Conservation (phyloP, 2,888 invertebrate genomes). For the Stenolophus ochropezus region DNA sequence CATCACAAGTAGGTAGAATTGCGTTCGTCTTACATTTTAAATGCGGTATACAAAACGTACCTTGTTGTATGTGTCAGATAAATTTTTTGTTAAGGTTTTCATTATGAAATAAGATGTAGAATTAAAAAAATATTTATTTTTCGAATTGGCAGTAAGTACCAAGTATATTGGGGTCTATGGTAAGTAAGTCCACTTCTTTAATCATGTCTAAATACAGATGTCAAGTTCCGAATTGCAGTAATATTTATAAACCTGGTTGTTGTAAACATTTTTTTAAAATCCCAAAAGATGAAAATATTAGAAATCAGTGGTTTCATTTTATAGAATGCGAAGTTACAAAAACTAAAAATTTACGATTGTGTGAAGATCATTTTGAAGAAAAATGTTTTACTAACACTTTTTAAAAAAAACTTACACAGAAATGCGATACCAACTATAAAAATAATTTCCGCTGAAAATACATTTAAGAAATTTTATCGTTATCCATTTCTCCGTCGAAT, state of each 20-base stretch:
- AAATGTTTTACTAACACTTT: background rate
- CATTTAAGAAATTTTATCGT: too few relatives aligned
- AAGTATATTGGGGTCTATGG: too few relatives aligned
- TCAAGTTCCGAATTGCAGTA: background rate
- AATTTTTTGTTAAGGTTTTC: too few relatives aligned
- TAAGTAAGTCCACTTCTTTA: background rate
- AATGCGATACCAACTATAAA: background rate
- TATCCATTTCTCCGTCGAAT: too few relatives aligned
- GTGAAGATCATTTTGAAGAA: background rate
- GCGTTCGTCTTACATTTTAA: too few relatives aligned
- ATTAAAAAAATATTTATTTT: too few relatives aligned
- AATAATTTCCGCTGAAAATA: too few relatives aligned
- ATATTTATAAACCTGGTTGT: background rate
- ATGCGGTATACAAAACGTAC: too few relatives aligned
- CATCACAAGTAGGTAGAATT: too few relatives aligned
- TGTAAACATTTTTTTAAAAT: slow-evolving; percentile 7
- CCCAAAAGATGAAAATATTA: background rate
- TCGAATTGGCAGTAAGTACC: too few relatives aligned
- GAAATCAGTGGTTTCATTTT: background rate
- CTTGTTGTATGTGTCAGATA: too few relatives aligned
- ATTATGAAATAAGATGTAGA: too few relatives aligned
- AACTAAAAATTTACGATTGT: background rate
- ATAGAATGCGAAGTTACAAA: background rate
- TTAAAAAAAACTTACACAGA: slow-evolving; percentile 29
- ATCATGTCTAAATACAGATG: slow-evolving; percentile 3